Evolutionary conservation across 2,113 vertebrate genomes (phyloP).

Genomic region (Forbesichthys papilliferus): DNA sequence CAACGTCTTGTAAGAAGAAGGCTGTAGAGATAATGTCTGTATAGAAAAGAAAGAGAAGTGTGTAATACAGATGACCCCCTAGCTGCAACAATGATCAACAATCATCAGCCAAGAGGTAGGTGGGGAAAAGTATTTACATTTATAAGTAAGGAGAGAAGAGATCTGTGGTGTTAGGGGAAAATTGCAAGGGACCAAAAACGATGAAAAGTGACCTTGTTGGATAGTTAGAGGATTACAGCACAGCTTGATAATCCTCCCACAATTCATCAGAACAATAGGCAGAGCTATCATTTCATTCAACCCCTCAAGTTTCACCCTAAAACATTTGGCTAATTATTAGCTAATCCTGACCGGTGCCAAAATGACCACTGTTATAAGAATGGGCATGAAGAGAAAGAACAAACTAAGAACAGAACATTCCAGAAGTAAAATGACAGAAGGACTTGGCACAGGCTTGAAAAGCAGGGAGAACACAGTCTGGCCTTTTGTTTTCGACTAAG

Average conservation of each 20-base stretch:
- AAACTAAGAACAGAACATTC: background rate
- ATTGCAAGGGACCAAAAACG: conserved; percentile 35
- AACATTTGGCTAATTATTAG: conserved; percentile 73
- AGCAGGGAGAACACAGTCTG: background rate
- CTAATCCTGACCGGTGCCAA: conserved; percentile 64
- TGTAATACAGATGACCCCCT: too few relatives aligned
- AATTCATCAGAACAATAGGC: conserved; percentile 50
- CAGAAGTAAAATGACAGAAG: background rate
- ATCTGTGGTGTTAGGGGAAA: conserved; percentile 34
- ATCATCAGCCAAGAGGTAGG: background rate
- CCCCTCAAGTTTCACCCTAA: conserved; percentile 45
- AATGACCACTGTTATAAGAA: conserved; percentile 48
- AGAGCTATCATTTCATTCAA: conserved; percentile 45
- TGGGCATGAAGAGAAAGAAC: conserved; percentile 5
- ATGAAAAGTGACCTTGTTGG: conserved; percentile 57
- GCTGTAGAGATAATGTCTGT: background rate
- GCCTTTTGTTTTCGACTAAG: background rate
- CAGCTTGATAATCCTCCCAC: conserved; percentile 63
- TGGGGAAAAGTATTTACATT: background rate
- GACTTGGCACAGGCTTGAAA: background rate
- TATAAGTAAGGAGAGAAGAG: conserved; percentile 7
- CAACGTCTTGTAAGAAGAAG: conserved; percentile 8
- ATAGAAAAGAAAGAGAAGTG: too few relatives aligned
- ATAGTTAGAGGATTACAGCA: conserved; percentile 72
- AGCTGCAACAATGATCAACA: background rate